Evolutionary conservation across 2,888 invertebrate species (phyloP), one percentile per base, ranked within the genome.

Genomic region (Hyles lineata): DNA sequence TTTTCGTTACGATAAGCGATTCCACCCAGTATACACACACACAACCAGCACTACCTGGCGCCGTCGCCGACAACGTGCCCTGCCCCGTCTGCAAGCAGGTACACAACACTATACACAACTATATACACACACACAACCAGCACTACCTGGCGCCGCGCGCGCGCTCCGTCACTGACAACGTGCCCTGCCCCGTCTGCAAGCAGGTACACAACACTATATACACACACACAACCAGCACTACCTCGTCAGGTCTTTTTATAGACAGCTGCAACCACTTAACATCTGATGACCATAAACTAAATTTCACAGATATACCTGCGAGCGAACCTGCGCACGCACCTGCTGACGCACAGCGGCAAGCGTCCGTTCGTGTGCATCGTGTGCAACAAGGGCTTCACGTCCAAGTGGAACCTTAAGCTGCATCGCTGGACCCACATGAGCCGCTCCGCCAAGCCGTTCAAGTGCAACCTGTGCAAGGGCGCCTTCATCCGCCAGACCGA

Each of bases 401-500:
- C 98, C 79, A 98, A 98, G 88, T 98, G 98, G 97, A 98, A 98
- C 92, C 95, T 98, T 71, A 97, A 98, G 87, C 95, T 98, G 80
- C 98, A 98, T 92, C 96, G 97, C 79, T 98, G 98, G 98, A 98
- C 97, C 71, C 98, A 98, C 92, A 97, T 97, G 73, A 96, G 97
- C 71, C 96, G 98, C 76, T 96, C 97, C 21, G 96, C 97, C 43
- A 98, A 98, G 86, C 98, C 98, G 0, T 98, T 95, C 94, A 98
- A 98, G 88, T 98, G 98, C 91, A 95, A 95, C 77, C 95, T 96
- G 80, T 98, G 98, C 90, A 97, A 97, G 82, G 97, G 97, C 74
- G 98, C 98, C 23, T 98, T 98, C 91, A 96, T 98, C 74, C 96
- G 98, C 11, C 96, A 97, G 82, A 95, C 96, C 52, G 98, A 98